Conservation (phyloP, 2,797 vertebrate species). For the Pseudopleuronectes americanus region DNA sequence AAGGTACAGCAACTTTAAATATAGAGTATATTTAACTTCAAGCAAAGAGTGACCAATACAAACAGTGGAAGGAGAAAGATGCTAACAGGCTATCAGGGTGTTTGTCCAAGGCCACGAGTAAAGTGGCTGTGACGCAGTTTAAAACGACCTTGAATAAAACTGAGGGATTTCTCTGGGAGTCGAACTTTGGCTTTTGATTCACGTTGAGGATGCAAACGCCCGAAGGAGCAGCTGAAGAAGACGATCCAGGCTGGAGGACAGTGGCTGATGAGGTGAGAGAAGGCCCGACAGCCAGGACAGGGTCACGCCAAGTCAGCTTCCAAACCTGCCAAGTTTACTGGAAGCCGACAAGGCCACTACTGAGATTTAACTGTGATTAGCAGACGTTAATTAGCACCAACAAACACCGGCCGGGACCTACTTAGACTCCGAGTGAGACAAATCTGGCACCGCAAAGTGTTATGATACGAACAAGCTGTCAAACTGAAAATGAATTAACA, state of each 20-base stretch:
- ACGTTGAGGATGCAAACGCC: too few relatives aligned
- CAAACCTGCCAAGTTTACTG: conserved; percentile 47
- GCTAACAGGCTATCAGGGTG: too few relatives aligned
- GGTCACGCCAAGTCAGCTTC: conserved; percentile 42
- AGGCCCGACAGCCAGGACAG: conserved; percentile 26
- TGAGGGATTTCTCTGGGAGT: too few relatives aligned
- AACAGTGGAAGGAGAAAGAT: too few relatives aligned
- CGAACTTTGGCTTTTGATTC: too few relatives aligned
- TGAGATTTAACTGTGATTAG: conserved; percentile 52
- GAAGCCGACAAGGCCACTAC: conserved; percentile 17
- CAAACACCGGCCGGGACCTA: conserved; percentile 39
- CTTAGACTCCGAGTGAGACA: conserved; percentile 42
- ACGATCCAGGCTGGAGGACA: not conserved
- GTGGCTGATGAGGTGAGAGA: conserved; percentile 20
- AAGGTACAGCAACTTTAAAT: too few relatives aligned
- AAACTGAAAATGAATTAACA: not conserved
- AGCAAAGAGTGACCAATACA: too few relatives aligned
- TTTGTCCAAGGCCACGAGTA: too few relatives aligned
- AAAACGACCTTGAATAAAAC: too few relatives aligned
- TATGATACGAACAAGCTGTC: not conserved
- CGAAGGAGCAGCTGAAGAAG: not conserved
- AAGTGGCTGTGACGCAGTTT: too few relatives aligned
- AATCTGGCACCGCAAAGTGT: conserved; percentile 30
- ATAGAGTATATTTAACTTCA: too few relatives aligned
- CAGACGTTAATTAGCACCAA: conserved; percentile 53